Evolutionary conservation across 2,888 invertebrate genomes (phyloP).

Genomic region (Athetis lepigone): DNA sequence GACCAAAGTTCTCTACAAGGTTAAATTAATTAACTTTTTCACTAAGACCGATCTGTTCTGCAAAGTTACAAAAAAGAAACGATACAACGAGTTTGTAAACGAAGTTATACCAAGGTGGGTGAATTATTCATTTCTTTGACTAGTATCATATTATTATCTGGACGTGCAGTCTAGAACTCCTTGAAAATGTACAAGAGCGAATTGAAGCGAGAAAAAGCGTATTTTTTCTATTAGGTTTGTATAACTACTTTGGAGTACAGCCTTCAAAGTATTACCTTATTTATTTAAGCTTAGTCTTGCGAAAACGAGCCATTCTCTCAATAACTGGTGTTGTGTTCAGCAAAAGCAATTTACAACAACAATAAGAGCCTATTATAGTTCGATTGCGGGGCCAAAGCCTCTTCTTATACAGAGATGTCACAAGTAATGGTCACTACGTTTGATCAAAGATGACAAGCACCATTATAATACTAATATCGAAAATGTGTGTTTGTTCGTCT

Average conservation of each 20-base stretch:
- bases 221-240: neutral
- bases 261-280: neutral
- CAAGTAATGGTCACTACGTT: no score
- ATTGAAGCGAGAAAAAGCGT: neutral
- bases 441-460: no score
- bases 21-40: conserved; percentile 30
- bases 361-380: no score
- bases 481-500: no score
- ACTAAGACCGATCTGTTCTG: neutral
- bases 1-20: conserved; percentile 22
- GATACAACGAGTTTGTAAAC: neutral
- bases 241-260: neutral
- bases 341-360: no score
- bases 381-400: no score
- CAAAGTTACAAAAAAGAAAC: conserved; percentile 3
- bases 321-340: no score
- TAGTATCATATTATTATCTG: neutral
- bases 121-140: conserved; percentile 15
- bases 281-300: neutral
- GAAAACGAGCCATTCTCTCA: neutral
- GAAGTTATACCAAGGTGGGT: neutral
- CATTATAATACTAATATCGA: no score
- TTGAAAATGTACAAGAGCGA: neutral
- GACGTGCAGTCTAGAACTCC: neutral
- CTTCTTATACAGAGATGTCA: no score